Conservation (phyloP, 2,888 invertebrate genomes). For the Eilema sororculum region DNA sequence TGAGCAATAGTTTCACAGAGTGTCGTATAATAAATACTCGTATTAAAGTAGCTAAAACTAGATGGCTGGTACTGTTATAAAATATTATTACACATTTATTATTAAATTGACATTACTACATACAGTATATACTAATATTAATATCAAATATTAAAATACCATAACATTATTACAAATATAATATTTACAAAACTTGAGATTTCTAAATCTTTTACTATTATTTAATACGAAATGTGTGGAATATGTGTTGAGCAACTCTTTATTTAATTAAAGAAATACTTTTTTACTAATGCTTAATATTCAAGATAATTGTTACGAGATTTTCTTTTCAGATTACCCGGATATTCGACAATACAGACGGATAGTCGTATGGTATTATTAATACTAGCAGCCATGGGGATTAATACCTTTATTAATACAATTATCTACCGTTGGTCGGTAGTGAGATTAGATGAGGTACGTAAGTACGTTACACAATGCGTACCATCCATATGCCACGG, state of each 20-base stretch:
- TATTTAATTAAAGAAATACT: not conserved
- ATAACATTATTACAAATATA: too few species aligned
- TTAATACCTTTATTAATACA: not conserved
- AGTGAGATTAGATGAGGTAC: not conserved
- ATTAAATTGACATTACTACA: not conserved
- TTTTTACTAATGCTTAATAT: not conserved
- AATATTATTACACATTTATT: not conserved
- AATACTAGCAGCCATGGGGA: not conserved
- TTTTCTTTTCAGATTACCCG: not conserved
- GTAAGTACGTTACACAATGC: not conserved
- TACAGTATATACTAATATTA: not conserved
- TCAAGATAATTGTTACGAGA: not conserved
- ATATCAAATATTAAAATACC: conserved; percentile 1
- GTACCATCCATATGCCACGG: too few species aligned
- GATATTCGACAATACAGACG: not conserved
- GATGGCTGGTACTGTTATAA: too few species aligned
- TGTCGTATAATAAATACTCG: not conserved
- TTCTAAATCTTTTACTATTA: not conserved
- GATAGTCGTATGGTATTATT: too few species aligned
- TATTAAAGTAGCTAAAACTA: not conserved
- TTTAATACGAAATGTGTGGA: not conserved
- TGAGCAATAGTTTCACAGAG: not conserved
- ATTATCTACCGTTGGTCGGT: not conserved
- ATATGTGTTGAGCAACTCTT: not conserved
- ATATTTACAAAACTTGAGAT: not conserved